These are phyloP conservation scores for Turritopsis dohrnii DNA, from an alignment of 30 jellyfish, hydroid and myxozoan genomes.

Conservation along the genomic window DNA sequence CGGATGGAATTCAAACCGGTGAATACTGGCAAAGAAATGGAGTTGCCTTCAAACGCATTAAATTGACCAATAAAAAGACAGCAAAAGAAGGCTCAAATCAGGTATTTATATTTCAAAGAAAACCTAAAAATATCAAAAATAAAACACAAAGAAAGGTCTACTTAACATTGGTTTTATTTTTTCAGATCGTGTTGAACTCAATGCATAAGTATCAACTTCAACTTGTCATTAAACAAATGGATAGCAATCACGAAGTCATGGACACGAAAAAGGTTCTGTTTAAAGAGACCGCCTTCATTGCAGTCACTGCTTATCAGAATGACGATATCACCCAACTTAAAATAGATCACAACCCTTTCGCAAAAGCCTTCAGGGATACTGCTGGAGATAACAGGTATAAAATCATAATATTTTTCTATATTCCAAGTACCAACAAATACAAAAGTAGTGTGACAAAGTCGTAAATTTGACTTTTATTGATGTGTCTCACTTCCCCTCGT, in stretches of 20 bases:
- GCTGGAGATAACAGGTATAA: slow-evolving; percentile 8
- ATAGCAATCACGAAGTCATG: background rate
- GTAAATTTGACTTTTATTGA: background rate
- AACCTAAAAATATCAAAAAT: background rate
- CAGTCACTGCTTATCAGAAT: slow-evolving; percentile 58
- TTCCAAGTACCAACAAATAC: background rate
- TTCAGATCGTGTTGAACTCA: slow-evolving; percentile 34
- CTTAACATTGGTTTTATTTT: background rate
- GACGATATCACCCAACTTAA: slow-evolving; percentile 45
- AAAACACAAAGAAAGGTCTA: background rate
- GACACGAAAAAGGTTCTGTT: slow-evolving; percentile 9
- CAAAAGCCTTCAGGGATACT: slow-evolving; percentile 43
- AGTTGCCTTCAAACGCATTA: slow-evolving; percentile 27
- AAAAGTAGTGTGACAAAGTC: background rate
- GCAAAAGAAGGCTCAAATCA: slow-evolving; percentile 28
- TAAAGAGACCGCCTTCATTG: slow-evolving; percentile 43
- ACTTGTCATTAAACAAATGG: slow-evolving; percentile 16
- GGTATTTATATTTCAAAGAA: background rate
- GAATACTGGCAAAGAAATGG: slow-evolving; percentile 42
- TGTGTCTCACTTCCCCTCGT: background rate
- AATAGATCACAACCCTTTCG: slow-evolving; percentile 46
- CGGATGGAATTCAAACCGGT: slow-evolving; percentile 44
- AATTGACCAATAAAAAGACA: slow-evolving; percentile 22
- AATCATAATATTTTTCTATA: background rate
- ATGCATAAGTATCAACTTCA: slow-evolving; percentile 38